phyloP scores from a whole-genome alignment of 2,113 vertebrate species.

The Hippoglossus stenolepis region DNA sequence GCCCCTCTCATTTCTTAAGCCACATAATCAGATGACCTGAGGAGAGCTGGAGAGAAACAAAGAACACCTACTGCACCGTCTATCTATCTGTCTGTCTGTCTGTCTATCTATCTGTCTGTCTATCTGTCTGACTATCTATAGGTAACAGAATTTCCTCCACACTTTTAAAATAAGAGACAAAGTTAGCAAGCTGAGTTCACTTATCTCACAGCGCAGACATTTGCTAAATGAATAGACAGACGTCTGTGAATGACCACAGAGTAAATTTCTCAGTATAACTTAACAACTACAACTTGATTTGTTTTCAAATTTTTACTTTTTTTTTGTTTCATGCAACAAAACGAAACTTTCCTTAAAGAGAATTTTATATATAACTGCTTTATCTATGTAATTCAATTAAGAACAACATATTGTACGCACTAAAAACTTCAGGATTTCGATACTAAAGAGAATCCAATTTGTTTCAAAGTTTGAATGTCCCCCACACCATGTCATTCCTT shows the following conservation, averaged over 20 bases:
- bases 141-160: constrained; percentile 7
- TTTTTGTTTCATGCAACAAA: not conserved
- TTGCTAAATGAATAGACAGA: constrained; percentile 22
- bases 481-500: not conserved
- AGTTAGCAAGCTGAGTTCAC: constrained; percentile 46
- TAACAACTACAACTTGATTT: not conserved
- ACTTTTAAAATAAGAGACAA: constrained; percentile 51
- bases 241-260: constrained; percentile 20
- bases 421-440: not conserved
- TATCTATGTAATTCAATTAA: constrained; percentile 1
- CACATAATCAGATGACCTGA: constrained; percentile 70
- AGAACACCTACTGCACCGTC: constrained; percentile 28
- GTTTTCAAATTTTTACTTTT: not conserved
- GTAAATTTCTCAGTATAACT: not conserved
- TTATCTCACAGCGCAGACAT: constrained; percentile 19
- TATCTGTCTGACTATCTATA: constrained; percentile 5
- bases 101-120: not conserved
- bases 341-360: not conserved
- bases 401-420: not conserved
- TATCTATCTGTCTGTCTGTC: constrained; percentile 14
- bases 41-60: constrained; percentile 62
- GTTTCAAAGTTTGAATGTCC: constrained; percentile 3
- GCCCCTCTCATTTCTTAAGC: constrained; percentile 71
- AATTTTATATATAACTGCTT: not conserved
- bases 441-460: constrained; percentile 1